Evolutionary conservation across 1,140 invertebrate genomes (phyloP).

Genomic region (Venustaconcha ellipsiformis): DNA sequence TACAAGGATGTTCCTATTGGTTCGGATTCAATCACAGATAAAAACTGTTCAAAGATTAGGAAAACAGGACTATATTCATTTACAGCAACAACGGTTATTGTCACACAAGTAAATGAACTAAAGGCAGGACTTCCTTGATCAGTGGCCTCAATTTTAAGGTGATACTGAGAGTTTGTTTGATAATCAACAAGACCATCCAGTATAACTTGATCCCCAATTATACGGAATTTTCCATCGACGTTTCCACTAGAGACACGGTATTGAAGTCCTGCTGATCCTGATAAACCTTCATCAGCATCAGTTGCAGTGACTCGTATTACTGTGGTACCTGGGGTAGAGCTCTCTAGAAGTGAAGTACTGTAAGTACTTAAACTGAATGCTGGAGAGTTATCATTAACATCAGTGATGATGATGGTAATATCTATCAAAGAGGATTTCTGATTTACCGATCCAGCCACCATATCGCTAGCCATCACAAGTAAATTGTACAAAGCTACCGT

Average conservation of each 20-base stretch:
- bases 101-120: constrained; percentile 29
- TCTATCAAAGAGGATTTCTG: constrained; percentile 14
- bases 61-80: constrained; percentile 44
- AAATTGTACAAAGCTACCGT: constrained; percentile 23
- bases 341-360: constrained; percentile 31
- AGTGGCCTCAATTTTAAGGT: constrained; percentile 21
- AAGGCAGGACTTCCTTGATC: constrained; percentile 40
- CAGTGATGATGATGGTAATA: constrained; percentile 80
- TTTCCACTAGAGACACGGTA: constrained; percentile 31
- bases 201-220: constrained; percentile 16
- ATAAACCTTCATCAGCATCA: constrained; percentile 29
- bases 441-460: constrained; percentile 27
- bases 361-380: constrained; percentile 71
- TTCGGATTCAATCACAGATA: constrained; percentile 33
- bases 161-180: constrained; percentile 17
- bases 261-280: constrained; percentile 10
- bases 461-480: constrained; percentile 35
- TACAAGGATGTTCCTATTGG: constrained; percentile 3
- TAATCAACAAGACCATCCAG: constrained; percentile 23
- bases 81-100: constrained; percentile 35
- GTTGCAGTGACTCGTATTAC: constrained; percentile 33
- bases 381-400: constrained; percentile 93
- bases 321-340: constrained; percentile 27
- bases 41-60: constrained; percentile 10
- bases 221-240: constrained; percentile 21